Percentiles rank a stretch among this genome's conserved stretches.
phyloP scores from a whole-genome alignment of 2,888 invertebrate species.

The Sinodicranocentrus sp. region DNA sequence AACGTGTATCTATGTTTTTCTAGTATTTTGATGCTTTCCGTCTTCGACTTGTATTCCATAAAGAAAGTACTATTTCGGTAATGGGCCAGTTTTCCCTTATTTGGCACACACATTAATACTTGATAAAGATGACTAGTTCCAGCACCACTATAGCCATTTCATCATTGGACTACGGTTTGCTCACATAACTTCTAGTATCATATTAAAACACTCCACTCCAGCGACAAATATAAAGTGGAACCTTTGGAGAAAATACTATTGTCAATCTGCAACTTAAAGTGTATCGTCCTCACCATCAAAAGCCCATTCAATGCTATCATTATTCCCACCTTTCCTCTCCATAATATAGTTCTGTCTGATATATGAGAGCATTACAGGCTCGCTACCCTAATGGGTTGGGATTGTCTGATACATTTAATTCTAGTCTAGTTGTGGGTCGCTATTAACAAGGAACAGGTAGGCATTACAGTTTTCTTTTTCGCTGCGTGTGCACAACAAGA shows the following conservation, averaged over 20 bases:
- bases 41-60: background rate
- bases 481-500: no score
- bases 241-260: no score
- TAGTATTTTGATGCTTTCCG: background rate
- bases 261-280: background rate
- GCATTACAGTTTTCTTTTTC: background rate
- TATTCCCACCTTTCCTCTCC: no score
- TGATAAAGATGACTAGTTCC: constrained; percentile 21
- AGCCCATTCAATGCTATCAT: background rate
- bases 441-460: constrained; percentile 17
- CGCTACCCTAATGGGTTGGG: background rate
- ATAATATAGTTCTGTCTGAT: background rate
- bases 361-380: no score
- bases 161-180: background rate
- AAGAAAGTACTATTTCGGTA: background rate
- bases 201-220: background rate
- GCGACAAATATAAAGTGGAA: no score
- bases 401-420: background rate
- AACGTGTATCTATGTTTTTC: background rate
- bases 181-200: background rate
- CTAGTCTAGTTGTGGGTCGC: no score
- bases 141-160: background rate
- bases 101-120: constrained; percentile 48
- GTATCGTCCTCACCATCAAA: constrained; percentile 21
- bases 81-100: constrained; percentile 43